These are phyloP conservation scores for Probosciger aterrimus DNA, from an alignment of 2,113 vertebrate species.

Conservation along the genomic window DNA sequence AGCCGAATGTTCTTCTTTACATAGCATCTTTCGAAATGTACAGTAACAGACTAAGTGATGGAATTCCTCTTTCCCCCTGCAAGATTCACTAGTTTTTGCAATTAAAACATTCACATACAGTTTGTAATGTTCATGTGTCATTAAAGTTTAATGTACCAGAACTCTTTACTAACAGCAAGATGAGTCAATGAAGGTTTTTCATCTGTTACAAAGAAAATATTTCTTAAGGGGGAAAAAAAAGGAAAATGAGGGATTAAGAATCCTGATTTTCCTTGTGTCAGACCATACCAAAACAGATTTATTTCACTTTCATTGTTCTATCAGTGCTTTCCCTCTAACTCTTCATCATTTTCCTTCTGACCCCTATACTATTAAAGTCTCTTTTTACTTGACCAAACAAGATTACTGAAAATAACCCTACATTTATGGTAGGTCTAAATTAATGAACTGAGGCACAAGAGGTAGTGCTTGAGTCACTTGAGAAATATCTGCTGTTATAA, in stretches of 20 bases:
- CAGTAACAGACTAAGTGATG: neutral
- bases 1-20: neutral
- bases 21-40: neutral
- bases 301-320: neutral
- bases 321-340: neutral
- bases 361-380: neutral
- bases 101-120: neutral
- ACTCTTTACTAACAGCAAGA: neutral
- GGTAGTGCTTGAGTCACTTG: neutral
- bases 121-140: neutral
- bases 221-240: neutral
- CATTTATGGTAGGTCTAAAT: neutral
- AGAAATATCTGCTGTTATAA: slow-evolving; percentile 44
- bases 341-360: neutral
- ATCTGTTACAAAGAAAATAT: neutral
- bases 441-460: neutral
- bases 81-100: neutral
- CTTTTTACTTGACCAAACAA: slow-evolving; percentile 23
- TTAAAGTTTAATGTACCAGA: neutral
- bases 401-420: neutral
- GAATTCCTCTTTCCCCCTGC: neutral
- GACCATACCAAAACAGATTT: neutral
- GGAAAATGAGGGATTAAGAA: neutral
- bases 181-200: neutral
- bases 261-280: neutral